Evolutionary conservation across 64 coral and sea anemone species (phyloP), one percentile per base, ranked within the genome.

Genomic region (Dendronephthya gigantea): DNA sequence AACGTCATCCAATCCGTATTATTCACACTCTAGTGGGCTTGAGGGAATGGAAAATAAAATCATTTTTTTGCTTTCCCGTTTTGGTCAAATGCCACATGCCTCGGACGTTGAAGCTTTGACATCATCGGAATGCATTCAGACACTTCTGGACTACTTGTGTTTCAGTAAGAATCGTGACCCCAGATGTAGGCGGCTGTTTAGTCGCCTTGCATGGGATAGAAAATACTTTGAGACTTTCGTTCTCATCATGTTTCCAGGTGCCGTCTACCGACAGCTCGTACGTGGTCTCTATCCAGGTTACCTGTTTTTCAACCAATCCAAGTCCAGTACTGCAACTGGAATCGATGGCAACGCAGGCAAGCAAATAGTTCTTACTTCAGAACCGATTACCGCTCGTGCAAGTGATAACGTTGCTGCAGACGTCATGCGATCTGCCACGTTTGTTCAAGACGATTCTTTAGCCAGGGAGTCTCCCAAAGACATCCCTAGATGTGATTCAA

Each of bases 21-120:
- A 29, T 12, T 39, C 72, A 9, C 29, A 36, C 32, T 9, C 28
- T 28, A 79, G 72, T 35, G 72, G 92, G 76, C 40, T 79, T 39
- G 2, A 79, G 15, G 72, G 72, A 34, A 15, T 39, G 9, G 72
- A 79, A 33, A 84, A 91, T 37, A 93, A 84, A 48, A 30, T 87
- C 40, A 56, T 98, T 43, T 28, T 84, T 1, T 48, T 98, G 70
- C 40, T 98, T 82, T 93, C 79, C 16, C 84, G 95, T 50, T 93
- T 98, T 31, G 91, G 92, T 40, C 92, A 91, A 36, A 93, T 93
- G 90, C 85, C 84, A 47, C 85, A 98, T 34, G 89, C 87, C 9
- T 29, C 29, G 10, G 12, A 62, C 25, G 87, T 69, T 62, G 84
- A 75, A 79, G 45, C 82, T 32, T 81, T 98, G 34, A 81, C 91